A percentile compares a stretch with the other conserved stretches of the same genome.
These are phyloP conservation scores for Acanthosepion esculentum DNA, from an alignment of 2,888 invertebrate species.

Conservation along the genomic window DNA sequence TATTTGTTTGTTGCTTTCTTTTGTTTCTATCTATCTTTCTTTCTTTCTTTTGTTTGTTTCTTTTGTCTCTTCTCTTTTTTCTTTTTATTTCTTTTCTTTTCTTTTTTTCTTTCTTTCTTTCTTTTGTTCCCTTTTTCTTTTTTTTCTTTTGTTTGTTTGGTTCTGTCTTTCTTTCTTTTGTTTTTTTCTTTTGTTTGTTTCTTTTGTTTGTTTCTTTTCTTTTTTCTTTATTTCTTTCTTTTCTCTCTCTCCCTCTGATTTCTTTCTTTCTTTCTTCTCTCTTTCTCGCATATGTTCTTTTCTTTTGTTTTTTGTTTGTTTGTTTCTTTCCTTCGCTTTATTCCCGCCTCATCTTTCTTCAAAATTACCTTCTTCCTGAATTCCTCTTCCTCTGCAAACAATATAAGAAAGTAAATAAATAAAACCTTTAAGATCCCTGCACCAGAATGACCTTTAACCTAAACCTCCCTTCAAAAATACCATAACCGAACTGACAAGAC, in stretches of 20 bases:
- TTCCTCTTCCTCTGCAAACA: neutral
- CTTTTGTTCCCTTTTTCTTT: neutral
- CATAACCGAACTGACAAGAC: neutral
- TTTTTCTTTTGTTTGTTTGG: neutral
- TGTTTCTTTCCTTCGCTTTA: neutral
- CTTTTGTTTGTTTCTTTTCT: neutral
- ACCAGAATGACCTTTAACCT: slow-evolving; percentile 22
- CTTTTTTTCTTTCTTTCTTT: neutral
- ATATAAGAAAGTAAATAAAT: neutral
- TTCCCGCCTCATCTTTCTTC: too few relatives aligned
- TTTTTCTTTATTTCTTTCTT: neutral
- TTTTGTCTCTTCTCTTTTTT: neutral
- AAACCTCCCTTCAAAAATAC: neutral
- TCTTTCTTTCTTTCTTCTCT: neutral
- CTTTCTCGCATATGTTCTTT: neutral
- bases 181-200: neutral
- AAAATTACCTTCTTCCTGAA: neutral
- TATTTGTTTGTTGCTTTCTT: too few relatives aligned
- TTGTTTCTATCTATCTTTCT: too few relatives aligned
- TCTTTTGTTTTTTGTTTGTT: neutral
- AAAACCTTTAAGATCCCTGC: neutral
- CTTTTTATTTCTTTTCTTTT: neutral
- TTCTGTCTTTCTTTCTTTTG: neutral
- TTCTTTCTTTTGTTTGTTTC: too few relatives aligned
- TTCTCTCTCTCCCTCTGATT: neutral